Evolutionary conservation across 2,113 vertebrate genomes (phyloP), one percentile per base, ranked within the genome.

Genomic region (Engystomops pustulosus): DNA sequence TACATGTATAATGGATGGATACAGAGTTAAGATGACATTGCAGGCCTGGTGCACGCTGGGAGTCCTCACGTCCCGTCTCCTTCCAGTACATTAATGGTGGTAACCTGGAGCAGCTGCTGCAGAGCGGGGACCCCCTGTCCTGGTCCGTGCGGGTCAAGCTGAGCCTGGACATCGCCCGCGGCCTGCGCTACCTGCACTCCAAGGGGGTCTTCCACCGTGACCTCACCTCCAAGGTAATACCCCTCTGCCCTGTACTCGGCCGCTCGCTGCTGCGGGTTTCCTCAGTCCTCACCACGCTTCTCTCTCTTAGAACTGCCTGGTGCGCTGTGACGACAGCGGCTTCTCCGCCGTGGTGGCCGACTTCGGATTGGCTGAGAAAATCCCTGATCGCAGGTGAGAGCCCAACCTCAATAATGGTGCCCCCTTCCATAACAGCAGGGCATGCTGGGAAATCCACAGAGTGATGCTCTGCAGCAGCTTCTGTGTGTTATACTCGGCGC

Each of bases 321-420:
- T 99, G 77, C 94, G 94, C 79, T 94, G 94, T 80, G 97, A 98
- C 45, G 93, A 91, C 10, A 90, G 81, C 0, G 85, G 88, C 9
- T 96, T 96, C 90, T 96, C 95, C 0, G 97, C 94, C 27, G 96
- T 99, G 14, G 97, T 98, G 80, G 97, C 95, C 34, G 97, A 98
- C 90, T 99, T 99, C 0, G 97, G 97, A 62, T 93, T 99, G 90
- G 96, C 97, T 0, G 97, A 98, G 91, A 98, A 97, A 92, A 99
- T 98, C 82, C 97, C 97, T 4, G 95, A 94, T 51, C 97, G 96
- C 91, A 96, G 96, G 96, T 97, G 44, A 55, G 88, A 87, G 32
- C 34, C 74, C 6, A 3, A 27, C 9, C 17, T 34, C 72, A 76
- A 7, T 55, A 49, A 2, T 49, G 47, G 17, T 18, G 47, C 47